Conservation (phyloP, 2,888 invertebrate genomes). For the Ptychoptera contaminata region DNA sequence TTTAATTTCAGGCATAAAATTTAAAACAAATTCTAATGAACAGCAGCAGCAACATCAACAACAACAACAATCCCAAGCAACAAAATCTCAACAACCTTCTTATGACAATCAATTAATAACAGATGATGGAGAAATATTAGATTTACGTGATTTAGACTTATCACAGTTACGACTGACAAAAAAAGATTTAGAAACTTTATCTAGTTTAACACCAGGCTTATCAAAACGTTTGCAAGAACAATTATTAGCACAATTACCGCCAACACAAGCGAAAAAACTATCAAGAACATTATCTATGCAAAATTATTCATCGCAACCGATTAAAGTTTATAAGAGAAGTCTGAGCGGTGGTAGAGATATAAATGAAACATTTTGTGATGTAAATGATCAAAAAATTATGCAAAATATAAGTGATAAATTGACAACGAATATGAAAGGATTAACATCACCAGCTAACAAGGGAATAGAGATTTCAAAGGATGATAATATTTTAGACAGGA, state of each 20-base stretch:
- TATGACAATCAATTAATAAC: constrained; percentile 11
- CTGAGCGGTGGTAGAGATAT: constrained; percentile 32
- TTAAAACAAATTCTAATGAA: constrained; percentile 4
- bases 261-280: constrained; percentile 48
- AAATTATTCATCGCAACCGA: constrained; percentile 18
- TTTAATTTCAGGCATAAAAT: constrained; percentile 7
- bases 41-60: constrained; percentile 3
- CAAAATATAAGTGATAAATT: constrained; percentile 18
- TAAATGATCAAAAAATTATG: constrained; percentile 15
- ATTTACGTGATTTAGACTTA: constrained; percentile 48
- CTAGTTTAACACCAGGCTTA: constrained; percentile 52
- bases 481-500: constrained; percentile 5
- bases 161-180: constrained; percentile 51
- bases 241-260: constrained; percentile 50
- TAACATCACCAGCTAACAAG: constrained; percentile 8
- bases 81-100: not conserved
- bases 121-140: constrained; percentile 21
- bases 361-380: constrained; percentile 4
- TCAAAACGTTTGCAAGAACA: constrained; percentile 56
- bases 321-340: constrained; percentile 26
- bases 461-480: constrained; percentile 13
- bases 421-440: not conserved
- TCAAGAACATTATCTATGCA: constrained; percentile 43
- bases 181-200: constrained; percentile 51
- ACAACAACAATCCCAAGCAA: not conserved